phyloP scores from a whole-genome alignment of 1,140 invertebrate genomes.

The Zelostemma sp. region DNA sequence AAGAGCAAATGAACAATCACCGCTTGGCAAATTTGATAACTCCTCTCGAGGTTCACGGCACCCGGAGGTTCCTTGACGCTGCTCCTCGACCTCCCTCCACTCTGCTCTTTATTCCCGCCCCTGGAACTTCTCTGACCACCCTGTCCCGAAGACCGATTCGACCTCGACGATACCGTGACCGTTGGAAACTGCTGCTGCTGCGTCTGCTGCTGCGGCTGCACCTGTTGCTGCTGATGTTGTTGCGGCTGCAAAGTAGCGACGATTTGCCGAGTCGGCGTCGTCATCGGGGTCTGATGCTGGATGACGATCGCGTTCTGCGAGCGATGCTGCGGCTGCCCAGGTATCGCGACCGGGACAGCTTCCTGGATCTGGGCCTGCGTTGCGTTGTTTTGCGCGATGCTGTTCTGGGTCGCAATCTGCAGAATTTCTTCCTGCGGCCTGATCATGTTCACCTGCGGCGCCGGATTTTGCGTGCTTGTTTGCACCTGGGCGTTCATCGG shows the following conservation, averaged over 20 bases:
- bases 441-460: constrained; percentile 55
- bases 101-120: constrained; percentile 63
- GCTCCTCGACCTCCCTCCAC: constrained; percentile 67
- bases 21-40: constrained; percentile 96
- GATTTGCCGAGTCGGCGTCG: constrained; percentile 55
- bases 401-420: constrained; percentile 52
- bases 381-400: constrained; percentile 26
- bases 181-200: constrained; percentile 58
- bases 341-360: constrained; percentile 35
- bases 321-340: constrained; percentile 52
- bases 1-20: constrained; percentile 66
- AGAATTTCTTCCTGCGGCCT: constrained; percentile 57
- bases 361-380: constrained; percentile 44
- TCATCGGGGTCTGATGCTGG: constrained; percentile 52
- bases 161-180: constrained; percentile 69
- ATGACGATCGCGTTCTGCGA: constrained; percentile 61
- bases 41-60: constrained; percentile 91
- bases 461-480: constrained; percentile 42
- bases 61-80: constrained; percentile 84
- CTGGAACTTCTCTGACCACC: constrained; percentile 65
- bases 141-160: constrained; percentile 68
- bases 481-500: constrained; percentile 30
- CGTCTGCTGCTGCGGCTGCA: constrained; percentile 53
- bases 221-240: constrained; percentile 45
- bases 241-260: constrained; percentile 57